Percentiles rank a stretch among this genome's conserved stretches.
Conservation (phyloP, 2,113 vertebrate species). For the Garra rufa region DNA sequence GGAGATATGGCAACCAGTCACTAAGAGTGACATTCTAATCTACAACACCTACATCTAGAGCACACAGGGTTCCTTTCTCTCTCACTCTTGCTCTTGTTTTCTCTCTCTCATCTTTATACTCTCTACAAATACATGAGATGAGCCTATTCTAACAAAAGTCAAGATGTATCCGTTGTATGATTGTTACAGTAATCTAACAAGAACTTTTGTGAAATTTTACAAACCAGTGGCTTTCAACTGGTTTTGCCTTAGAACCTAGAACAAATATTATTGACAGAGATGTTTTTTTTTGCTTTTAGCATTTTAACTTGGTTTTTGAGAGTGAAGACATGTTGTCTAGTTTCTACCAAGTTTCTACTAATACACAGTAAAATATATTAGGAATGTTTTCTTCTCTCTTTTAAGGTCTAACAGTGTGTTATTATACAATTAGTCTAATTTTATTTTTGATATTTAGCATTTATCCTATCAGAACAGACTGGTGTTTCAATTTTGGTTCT, state of each 20-base stretch:
- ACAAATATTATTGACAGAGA: background rate
- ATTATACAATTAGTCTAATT: background rate
- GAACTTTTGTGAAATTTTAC: background rate
- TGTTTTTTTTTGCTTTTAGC: background rate
- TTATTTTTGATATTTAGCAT: background rate
- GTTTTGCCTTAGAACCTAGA: background rate
- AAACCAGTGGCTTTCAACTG: background rate
- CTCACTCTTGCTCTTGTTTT: background rate
- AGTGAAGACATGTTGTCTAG: background rate
- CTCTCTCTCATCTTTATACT: slow-evolving; percentile 17
- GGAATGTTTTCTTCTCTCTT: background rate
- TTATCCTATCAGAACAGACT: background rate
- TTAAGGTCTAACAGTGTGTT: background rate
- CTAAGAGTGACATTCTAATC: slow-evolving; percentile 76
- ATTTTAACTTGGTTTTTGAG: background rate
- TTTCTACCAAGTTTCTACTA: background rate
- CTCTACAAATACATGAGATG: background rate
- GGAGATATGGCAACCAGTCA: slow-evolving; percentile 69
- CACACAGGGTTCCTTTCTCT: slow-evolving; percentile 38
- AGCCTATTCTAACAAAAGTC: slow-evolving; percentile 3
- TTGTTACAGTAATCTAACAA: background rate
- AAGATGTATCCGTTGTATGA: background rate
- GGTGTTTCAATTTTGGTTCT: background rate
- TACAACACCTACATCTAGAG: slow-evolving; percentile 63
- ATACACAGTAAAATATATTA: background rate